phyloP scores from a whole-genome alignment of 2,797 vertebrate species.

The Coreius guichenoti region DNA sequence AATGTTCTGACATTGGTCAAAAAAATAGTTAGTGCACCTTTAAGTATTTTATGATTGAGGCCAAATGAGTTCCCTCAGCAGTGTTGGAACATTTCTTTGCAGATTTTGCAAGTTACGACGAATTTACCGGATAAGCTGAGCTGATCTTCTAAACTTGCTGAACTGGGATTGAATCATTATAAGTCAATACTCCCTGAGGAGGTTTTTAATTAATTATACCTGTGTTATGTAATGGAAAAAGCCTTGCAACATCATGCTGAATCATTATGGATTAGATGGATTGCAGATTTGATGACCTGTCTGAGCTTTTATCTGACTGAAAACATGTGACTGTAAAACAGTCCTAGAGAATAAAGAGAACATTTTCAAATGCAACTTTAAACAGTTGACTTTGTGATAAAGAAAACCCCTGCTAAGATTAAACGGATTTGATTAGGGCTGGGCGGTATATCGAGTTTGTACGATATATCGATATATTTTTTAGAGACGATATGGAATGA shows the following conservation, averaged over 20 bases:
- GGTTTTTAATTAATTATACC: constrained; percentile 55
- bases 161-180: constrained; percentile 8
- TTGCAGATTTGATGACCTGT: constrained; percentile 46
- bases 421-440: background rate
- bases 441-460: too few relatives aligned
- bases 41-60: constrained; percentile 9
- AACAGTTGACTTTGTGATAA: background rate
- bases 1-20: background rate
- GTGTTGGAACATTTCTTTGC: background rate
- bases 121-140: constrained; percentile 14
- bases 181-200: constrained; percentile 47
- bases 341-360: background rate
- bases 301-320: constrained; percentile 17
- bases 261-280: constrained; percentile 60
- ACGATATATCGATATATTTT: too few relatives aligned
- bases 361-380: background rate
- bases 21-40: background rate
- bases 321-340: constrained; percentile 22
- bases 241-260: constrained; percentile 16
- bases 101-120: background rate
- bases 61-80: background rate
- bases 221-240: constrained; percentile 56
- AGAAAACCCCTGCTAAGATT: background rate
- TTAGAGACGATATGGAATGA: too few relatives aligned
- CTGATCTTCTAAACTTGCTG: constrained; percentile 26